These are phyloP conservation scores for Lophotriccus pileatus DNA, from an alignment of 2,797 vertebrate genomes.

Conservation along the genomic window DNA sequence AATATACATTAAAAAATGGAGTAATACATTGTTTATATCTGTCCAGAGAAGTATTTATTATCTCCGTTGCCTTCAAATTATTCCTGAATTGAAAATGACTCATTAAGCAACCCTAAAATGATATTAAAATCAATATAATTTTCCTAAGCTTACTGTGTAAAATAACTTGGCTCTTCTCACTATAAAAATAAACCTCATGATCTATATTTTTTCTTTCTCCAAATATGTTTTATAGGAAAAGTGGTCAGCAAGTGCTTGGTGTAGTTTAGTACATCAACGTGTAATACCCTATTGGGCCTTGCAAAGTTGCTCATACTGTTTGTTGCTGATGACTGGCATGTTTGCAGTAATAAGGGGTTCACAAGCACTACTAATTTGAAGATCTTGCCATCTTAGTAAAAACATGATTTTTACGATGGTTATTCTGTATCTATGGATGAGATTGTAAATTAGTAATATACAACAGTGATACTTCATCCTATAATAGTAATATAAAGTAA, in stretches of 20 bases:
- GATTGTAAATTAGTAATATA: neutral
- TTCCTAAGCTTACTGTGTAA: neutral
- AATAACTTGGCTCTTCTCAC: neutral
- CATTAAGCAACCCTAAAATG: neutral
- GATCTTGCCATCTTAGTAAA: neutral
- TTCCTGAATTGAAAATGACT: neutral
- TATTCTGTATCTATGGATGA: neutral
- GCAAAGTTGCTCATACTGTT: neutral
- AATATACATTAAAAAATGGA: neutral
- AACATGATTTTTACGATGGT: neutral
- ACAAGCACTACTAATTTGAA: neutral
- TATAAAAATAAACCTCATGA: neutral
- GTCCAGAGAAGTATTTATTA: neutral
- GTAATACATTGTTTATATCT: neutral
- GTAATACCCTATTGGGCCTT: neutral
- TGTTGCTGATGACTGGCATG: neutral
- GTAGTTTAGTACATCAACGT: neutral
- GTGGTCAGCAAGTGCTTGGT: neutral
- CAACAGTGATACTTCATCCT: neutral
- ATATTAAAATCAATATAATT: neutral
- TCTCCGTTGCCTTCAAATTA: neutral
- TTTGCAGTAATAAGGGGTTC: neutral
- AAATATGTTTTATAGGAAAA: neutral
- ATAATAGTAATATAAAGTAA: neutral
- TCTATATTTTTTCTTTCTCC: neutral